Evolutionary conservation across 2,888 invertebrate species (phyloP).

Genomic region (Pilophorus perplexus): DNA sequence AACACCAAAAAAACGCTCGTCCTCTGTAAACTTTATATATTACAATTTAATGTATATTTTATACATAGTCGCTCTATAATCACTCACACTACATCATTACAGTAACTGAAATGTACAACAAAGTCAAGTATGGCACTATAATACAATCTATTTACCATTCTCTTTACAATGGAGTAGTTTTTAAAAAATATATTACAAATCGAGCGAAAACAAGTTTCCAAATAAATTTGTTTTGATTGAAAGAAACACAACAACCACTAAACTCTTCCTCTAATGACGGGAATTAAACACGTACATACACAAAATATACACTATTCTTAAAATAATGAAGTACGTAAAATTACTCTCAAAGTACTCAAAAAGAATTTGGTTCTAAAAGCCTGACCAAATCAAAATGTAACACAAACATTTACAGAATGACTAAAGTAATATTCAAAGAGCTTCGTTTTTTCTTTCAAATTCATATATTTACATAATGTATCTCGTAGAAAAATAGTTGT

Average conservation of each 20-base stretch:
- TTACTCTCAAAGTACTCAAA: no score
- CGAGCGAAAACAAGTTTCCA: constrained; percentile 32
- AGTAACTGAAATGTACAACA: constrained; percentile 40
- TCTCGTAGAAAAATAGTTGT: constrained; percentile 45
- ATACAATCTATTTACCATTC: constrained; percentile 33
- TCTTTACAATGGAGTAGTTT: not conserved
- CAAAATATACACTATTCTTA: no score
- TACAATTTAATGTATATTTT: constrained; percentile 27
- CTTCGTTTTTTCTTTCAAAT: constrained; percentile 41
- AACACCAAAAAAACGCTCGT: not conserved
- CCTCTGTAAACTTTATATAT: constrained; percentile 27
- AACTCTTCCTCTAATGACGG: no score
- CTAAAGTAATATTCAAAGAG: no score
- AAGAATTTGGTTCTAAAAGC: no score
- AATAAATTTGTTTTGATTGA: no score
- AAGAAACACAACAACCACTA: no score
- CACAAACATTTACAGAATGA: no score
- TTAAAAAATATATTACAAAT: constrained; percentile 1
- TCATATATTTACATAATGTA: constrained; percentile 42
- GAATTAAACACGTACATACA: no score
- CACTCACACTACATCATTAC: constrained; percentile 42
- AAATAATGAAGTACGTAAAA: no score
- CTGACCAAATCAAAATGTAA: no score
- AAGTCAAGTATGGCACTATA: constrained; percentile 43
- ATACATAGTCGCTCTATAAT: constrained; percentile 25